These are phyloP conservation scores for Bos indicus DNA, from an alignment of 2,113 vertebrate genomes.

Conservation along the genomic window DNA sequence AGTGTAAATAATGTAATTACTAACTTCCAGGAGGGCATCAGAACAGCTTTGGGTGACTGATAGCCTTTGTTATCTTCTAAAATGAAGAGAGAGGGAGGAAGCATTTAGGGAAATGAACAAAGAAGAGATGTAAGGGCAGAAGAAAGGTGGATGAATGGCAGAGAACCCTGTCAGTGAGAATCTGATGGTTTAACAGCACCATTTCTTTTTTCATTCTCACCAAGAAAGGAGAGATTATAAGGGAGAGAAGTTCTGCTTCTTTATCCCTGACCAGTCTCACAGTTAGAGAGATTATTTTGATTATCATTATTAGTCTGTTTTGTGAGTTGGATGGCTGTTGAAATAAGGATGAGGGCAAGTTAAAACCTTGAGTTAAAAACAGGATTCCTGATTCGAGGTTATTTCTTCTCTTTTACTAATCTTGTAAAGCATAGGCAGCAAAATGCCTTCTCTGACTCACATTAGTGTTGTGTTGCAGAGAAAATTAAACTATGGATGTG, in stretches of 20 bases:
- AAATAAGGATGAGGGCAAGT: background rate
- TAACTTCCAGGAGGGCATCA: constrained; percentile 71
- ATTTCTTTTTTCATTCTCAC: background rate
- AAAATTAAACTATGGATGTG: background rate
- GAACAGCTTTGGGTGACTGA: constrained; percentile 53
- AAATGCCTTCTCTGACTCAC: background rate
- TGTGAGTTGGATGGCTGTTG: fast-evolving
- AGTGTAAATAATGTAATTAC: constrained; percentile 73
- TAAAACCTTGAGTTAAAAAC: background rate
- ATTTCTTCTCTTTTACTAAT: background rate
- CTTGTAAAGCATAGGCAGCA: background rate
- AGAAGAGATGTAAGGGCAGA: background rate
- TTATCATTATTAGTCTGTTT: background rate
- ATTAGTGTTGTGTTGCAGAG: background rate
- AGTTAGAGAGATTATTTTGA: background rate
- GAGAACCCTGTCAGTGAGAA: background rate
- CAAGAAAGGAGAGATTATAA: background rate
- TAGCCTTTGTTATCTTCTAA: constrained; percentile 69
- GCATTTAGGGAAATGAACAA: constrained; percentile 62
- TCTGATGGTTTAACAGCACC: fast-evolving
- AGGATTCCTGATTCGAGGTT: background rate
- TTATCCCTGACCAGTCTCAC: background rate
- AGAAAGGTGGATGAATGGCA: background rate
- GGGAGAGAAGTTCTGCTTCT: background rate
- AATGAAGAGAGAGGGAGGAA: constrained; percentile 54